Conservation (phyloP, 64 coral and sea anemone species). For the Acropora tenuis region DNA sequence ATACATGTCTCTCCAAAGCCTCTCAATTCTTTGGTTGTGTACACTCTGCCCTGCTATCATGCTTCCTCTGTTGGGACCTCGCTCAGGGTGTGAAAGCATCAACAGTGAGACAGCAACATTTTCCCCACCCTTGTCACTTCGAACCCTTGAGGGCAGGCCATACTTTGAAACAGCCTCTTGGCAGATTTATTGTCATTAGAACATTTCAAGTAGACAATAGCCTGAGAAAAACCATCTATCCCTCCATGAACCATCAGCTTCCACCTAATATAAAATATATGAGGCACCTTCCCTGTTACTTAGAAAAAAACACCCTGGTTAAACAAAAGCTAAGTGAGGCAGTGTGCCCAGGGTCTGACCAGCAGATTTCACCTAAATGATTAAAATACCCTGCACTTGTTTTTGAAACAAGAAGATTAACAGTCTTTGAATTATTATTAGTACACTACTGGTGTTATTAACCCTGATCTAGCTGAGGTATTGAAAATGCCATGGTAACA, state of each 20-base stretch:
- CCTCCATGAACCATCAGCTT: too few species aligned
- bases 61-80: slow-evolving; percentile 10
- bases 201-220: not conserved
- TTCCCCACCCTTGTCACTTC: slow-evolving; percentile 39
- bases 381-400: too few species aligned
- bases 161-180: slow-evolving; percentile 38
- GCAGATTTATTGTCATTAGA: not conserved
- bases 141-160: slow-evolving; percentile 37
- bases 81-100: slow-evolving; percentile 15
- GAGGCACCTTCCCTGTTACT: not conserved
- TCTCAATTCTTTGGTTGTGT: not conserved
- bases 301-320: not conserved
- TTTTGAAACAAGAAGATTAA: too few species aligned
- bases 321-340: not conserved
- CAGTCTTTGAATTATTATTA: too few species aligned
- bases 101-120: slow-evolving; percentile 36
- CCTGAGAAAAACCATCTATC: not conserved
- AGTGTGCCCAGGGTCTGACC: not conserved
- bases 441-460: too few species aligned
- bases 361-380: not conserved
- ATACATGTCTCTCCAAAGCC: slow-evolving; percentile 52
- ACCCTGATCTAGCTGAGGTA: too few species aligned
- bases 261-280: not conserved
- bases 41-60: slow-evolving; percentile 38
- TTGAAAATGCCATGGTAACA: too few species aligned